A percentile compares a stretch with the other conserved stretches of the same genome.
phyloP scores from a whole-genome alignment of 64 coral and sea anemone genomes.

The Pachyseris speciosa region DNA sequence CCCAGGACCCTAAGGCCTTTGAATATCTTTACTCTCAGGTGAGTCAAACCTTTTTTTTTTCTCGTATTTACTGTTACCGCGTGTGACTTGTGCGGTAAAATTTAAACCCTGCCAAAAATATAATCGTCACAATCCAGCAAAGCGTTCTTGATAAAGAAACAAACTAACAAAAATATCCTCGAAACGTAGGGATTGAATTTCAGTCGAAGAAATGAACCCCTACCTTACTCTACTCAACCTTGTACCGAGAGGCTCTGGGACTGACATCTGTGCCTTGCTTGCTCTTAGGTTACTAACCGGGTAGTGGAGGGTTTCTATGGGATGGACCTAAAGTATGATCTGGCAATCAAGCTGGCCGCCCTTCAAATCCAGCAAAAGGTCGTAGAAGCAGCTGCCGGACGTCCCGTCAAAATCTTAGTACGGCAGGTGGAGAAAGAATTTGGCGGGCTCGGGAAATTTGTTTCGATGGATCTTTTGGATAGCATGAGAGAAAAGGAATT shows the following conservation, averaged over 20 bases:
- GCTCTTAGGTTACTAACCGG: conserved; percentile 72
- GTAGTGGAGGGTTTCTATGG: conserved; percentile 83
- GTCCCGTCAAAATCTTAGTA: conserved; percentile 69
- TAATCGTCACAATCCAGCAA: no score
- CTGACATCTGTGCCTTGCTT: neutral
- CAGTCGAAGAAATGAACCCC: no score
- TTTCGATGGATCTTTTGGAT: conserved; percentile 58
- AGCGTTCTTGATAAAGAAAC: no score
- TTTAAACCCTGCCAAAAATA: no score
- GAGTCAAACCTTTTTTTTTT: neutral
- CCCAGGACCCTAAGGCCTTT: conserved; percentile 85
- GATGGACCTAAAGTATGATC: conserved; percentile 75
- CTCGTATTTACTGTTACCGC: neutral
- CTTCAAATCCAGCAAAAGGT: conserved; percentile 89
- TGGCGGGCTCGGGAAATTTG: conserved; percentile 69
- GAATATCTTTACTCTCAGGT: conserved; percentile 97
- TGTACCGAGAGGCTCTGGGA: no score
- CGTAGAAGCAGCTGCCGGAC: conserved; percentile 59
- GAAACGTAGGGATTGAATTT: no score
- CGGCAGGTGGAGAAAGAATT: conserved; percentile 83
- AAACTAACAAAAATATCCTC: no score
- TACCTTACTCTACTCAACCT: no score
- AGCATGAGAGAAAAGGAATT: conserved; percentile 73
- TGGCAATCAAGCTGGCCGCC: conserved; percentile 83
- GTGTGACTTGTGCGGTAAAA: no score